These are phyloP conservation scores for Drosophila kohkoa DNA, from an alignment of 1,140 invertebrate genomes.

Conservation along the genomic window DNA sequence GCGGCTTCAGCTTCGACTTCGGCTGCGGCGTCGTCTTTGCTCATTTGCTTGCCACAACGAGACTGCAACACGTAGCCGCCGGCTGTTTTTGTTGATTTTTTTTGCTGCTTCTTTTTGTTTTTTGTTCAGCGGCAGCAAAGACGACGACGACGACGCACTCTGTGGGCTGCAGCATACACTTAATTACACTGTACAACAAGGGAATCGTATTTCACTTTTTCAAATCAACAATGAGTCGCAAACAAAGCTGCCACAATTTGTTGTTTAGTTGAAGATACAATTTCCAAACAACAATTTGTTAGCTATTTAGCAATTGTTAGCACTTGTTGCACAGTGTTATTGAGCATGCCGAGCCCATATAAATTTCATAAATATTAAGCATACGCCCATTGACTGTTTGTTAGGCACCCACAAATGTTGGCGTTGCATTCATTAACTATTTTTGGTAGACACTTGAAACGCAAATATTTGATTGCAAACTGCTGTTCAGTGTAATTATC, in stretches of 20 bases:
- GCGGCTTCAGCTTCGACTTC: constrained; percentile 17
- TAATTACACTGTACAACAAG: constrained; percentile 71
- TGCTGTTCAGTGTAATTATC: constrained; percentile 54
- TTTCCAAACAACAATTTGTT: background rate
- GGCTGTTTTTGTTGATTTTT: constrained; percentile 52
- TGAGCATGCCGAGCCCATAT: constrained; percentile 58
- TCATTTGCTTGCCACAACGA: constrained; percentile 60
- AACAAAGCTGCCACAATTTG: background rate
- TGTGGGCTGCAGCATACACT: constrained; percentile 39
- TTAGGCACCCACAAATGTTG: constrained; percentile 38
- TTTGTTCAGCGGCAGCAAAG: constrained; percentile 25
- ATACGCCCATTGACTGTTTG: constrained; percentile 61
- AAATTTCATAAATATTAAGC: constrained; percentile 70
- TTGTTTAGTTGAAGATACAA: background rate
- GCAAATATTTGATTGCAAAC: constrained; percentile 38
- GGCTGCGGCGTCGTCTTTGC: constrained; percentile 56
- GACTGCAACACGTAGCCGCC: constrained; percentile 57
- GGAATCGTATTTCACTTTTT: too few species aligned
- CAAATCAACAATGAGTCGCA: too few species aligned
- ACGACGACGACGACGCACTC: constrained; percentile 37
- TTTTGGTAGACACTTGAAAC: constrained; percentile 52
- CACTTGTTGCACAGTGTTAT: constrained; percentile 14
- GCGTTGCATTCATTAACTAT: constrained; percentile 55
- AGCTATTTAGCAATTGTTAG: background rate
- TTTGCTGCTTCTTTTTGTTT: constrained; percentile 8